Base-by-base conservation (phyloP, 2,113 vertebrate species). In the Mirza zaza region DNA sequence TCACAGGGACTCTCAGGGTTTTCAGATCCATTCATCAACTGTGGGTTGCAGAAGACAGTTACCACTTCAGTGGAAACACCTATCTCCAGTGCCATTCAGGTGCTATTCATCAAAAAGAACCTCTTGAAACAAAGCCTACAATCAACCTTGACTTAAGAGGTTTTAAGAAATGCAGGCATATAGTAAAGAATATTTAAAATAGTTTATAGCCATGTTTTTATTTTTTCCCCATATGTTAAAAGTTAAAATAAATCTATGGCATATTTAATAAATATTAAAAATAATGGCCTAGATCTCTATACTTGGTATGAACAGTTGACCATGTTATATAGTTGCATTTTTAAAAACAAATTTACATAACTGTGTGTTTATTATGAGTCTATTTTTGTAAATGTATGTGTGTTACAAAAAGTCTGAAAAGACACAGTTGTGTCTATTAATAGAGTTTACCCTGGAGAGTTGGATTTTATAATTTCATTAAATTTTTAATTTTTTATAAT, bases 31-130 rank as follows among this genome's bases (percentile, higher is more conserved):
- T 97, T 75, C 45, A 90, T 96, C 97, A 95, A 2, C 7, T 27
- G 42, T 17, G 70, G 71, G 57, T 27, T 87, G n/a, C 57, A 8
- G 50, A 82, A 75, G 92, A 94, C 55, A 84, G 86, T 14, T 48
- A 45, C 34, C 39, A 82, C 4, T 6, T 84, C 8, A 34, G 29
- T 61, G 5, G 1, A 45, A 94, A 21, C 45, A 36, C 76, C 84
- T 70, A 77, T 73, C 50, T 50, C 87, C 48, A 11, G 15, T 48
- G 80, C 76, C 92, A 77, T 11, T 71, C 15, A 71, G 75, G 61
- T 84, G 21, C 25, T 39, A 84, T 81, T 92, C 73, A 92, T 95
- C 92, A 95, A 71, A 90, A 65, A 88, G 52, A 96, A 96, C 25
- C 65, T 82, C 88, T 77, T n/a, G 65, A 7, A 65, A 61, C 88